These are phyloP conservation scores for Prunella fulvescens DNA, from an alignment of 2,113 vertebrate genomes.

Conservation along the genomic window DNA sequence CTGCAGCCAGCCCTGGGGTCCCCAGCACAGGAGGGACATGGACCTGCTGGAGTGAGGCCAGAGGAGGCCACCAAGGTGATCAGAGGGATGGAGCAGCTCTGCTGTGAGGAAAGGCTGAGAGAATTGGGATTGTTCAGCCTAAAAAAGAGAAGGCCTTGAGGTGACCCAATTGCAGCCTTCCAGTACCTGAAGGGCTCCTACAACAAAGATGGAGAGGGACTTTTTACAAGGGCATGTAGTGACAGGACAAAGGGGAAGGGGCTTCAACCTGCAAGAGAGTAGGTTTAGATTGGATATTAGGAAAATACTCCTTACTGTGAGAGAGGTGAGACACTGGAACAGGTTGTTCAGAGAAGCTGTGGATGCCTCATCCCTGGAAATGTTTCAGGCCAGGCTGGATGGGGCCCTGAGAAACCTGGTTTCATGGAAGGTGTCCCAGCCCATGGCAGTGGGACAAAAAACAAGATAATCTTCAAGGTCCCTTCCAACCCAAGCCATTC, in stretches of 20 bases:
- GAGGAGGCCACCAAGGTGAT: background rate
- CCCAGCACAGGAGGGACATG: background rate
- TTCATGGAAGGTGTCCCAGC: background rate
- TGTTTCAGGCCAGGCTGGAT: background rate
- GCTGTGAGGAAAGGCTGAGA: background rate
- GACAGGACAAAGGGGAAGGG: background rate
- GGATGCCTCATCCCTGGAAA: background rate
- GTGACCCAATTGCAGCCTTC: background rate
- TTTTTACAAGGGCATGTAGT: rapidly evolving
- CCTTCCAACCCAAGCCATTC: background rate
- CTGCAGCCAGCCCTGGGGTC: background rate
- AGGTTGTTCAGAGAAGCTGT: background rate
- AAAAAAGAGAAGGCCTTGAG: background rate
- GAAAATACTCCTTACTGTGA: background rate
- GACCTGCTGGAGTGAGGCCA: background rate
- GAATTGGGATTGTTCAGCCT: background rate
- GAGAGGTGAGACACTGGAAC: background rate
- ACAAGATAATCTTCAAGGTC: background rate
- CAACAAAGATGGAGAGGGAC: background rate
- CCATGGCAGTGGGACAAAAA: background rate
- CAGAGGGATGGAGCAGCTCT: background rate
- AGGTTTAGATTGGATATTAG: background rate
- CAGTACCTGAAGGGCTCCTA: background rate
- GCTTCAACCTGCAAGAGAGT: background rate
- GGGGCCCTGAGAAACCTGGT: background rate